These are phyloP conservation scores for Rhynchomys soricoides DNA, from an alignment of 2,113 vertebrate genomes.

Conservation along the genomic window DNA sequence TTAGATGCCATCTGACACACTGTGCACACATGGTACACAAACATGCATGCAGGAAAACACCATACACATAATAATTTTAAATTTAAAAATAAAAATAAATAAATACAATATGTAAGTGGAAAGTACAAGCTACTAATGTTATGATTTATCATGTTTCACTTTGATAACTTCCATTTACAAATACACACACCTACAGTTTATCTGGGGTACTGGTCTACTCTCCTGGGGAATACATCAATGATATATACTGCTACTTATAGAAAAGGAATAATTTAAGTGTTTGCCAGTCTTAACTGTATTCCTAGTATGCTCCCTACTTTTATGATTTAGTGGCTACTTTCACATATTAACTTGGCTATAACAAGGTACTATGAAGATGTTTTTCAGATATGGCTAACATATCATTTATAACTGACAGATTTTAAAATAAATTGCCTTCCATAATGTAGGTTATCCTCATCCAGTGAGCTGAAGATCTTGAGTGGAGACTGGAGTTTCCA, in stretches of 20 bases:
- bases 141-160: neutral
- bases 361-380: neutral
- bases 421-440: neutral
- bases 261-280: neutral
- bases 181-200: neutral
- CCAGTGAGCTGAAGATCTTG: neutral
- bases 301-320: neutral
- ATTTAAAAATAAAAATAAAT: neutral
- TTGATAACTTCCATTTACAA: neutral
- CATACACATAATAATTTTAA: neutral
- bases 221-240: neutral
- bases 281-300: neutral
- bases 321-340: neutral
- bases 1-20: neutral
- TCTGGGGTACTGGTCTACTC: neutral
- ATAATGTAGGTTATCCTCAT: neutral
- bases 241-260: neutral
- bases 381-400: neutral
- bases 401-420: neutral
- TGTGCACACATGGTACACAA: neutral
- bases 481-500: neutral
- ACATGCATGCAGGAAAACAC: neutral
- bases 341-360: neutral
- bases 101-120: neutral
- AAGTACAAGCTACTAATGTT: neutral